These are phyloP conservation scores for Pogoniulus pusillus DNA, from an alignment of 2,797 vertebrate species.

Conservation along the genomic window DNA sequence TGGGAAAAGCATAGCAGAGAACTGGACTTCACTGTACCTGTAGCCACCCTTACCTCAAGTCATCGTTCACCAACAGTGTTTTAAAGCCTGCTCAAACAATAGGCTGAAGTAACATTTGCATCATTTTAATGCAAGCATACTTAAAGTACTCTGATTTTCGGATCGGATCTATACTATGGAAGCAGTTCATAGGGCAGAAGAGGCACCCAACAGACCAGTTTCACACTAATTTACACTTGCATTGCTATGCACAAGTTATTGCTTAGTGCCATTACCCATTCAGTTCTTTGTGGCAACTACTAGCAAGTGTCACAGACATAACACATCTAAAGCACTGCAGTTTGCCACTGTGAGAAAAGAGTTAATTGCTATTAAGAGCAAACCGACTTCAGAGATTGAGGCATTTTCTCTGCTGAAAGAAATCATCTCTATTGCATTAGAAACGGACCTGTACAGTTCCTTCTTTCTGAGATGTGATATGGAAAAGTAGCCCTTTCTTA, in stretches of 20 bases:
- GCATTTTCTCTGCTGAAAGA: background rate
- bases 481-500: background rate
- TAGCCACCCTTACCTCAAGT: background rate
- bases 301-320: background rate
- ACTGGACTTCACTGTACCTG: background rate
- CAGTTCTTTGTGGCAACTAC: background rate
- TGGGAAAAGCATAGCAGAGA: background rate
- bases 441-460: background rate
- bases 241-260: background rate
- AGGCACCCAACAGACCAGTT: background rate
- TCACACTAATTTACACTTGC: background rate
- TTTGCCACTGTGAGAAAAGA: background rate
- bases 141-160: background rate
- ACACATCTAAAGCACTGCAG: background rate
- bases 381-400: background rate
- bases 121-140: background rate
- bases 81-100: background rate
- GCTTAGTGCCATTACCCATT: background rate
- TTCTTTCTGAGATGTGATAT: background rate
- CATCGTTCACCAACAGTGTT: background rate
- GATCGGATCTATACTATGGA: background rate
- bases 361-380: background rate
- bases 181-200: background rate
- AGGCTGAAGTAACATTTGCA: background rate
- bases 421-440: background rate